These are phyloP conservation scores for Cheilosia impressa DNA, from an alignment of 2,888 invertebrate genomes.

Conservation along the genomic window DNA sequence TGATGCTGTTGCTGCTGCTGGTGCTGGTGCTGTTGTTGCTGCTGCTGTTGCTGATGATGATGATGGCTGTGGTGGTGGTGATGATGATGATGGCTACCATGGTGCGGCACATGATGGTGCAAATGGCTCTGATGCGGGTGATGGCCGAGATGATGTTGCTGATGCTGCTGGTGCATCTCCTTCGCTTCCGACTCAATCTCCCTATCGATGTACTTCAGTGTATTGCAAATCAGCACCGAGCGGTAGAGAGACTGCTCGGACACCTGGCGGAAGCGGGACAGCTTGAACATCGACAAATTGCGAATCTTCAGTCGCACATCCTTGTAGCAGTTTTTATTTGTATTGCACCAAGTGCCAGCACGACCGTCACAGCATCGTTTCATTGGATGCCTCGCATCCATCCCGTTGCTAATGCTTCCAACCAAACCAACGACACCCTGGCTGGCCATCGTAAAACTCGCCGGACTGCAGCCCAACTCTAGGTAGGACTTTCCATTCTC, in stretches of 20 bases:
- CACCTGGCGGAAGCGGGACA: conserved; percentile 93
- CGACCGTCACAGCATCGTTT: conserved; percentile 89
- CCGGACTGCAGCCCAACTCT: conserved; percentile 89
- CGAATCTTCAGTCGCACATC: conserved; percentile 94
- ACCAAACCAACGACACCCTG: conserved; percentile 47
- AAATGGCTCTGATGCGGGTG: conserved; percentile 79
- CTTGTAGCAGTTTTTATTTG: conserved; percentile 90
- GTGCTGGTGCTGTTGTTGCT: conserved; percentile 71
- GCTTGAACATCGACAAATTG: conserved; percentile 95
- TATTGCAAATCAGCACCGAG: conserved; percentile 97
- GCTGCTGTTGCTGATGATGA: conserved; percentile 73
- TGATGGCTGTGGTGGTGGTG: conserved; percentile 72
- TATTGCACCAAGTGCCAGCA: conserved; percentile 90
- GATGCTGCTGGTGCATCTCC: conserved; percentile 80
- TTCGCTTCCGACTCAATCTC: conserved; percentile 91
- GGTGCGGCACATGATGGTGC: conserved; percentile 79
- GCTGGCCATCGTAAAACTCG: conserved; percentile 75
- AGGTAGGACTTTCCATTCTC: conserved; percentile 96
- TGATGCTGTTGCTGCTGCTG: conserved; percentile 73
- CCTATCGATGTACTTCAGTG: conserved; percentile 93
- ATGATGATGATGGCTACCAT: conserved; percentile 78
- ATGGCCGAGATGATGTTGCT: conserved; percentile 75
- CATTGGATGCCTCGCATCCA: conserved; percentile 81
- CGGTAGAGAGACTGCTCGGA: conserved; percentile 95
- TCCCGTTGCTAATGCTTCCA: conserved; percentile 65